A percentile compares a stretch with the other conserved stretches of the same genome.
phyloP scores from a whole-genome alignment of 2,888 invertebrate genomes.

The Galeruca laticollis region DNA sequence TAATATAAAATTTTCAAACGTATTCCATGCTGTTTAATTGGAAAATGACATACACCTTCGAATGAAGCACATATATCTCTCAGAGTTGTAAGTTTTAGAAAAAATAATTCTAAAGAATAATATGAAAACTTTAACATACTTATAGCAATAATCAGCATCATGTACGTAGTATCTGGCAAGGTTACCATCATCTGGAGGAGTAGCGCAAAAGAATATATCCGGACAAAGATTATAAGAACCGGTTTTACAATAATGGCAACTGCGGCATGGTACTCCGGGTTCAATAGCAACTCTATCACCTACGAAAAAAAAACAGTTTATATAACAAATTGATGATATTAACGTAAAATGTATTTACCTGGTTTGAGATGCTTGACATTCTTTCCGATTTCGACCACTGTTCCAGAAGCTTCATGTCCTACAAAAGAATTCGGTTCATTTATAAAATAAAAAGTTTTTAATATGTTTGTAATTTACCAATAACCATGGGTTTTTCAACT shows the following conservation, averaged over 20 bases:
- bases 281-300: conserved; percentile 96
- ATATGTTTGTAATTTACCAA: conserved; percentile 71
- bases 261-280: conserved; percentile 90
- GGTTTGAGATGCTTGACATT: conserved; percentile 77
- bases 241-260: conserved; percentile 86
- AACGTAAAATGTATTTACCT: conserved; percentile 63
- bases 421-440: conserved; percentile 70
- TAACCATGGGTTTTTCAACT: conserved; percentile 88
- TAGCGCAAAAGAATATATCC: conserved; percentile 92
- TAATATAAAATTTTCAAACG: too few species aligned
- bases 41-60: too few species aligned
- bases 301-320: conserved; percentile 22
- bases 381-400: conserved; percentile 80
- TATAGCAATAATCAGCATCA: conserved; percentile 89
- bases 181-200: conserved; percentile 93
- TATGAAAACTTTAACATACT: conserved; percentile 71
- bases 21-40: too few species aligned
- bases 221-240: conserved; percentile 93
- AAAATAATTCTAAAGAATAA: too few species aligned
- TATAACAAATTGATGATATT: not conserved
- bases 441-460: not conserved
- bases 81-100: too few species aligned
- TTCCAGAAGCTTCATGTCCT: conserved; percentile 93
- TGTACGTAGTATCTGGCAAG: conserved; percentile 89
- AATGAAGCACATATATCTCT: too few species aligned